Conservation (phyloP, 2,113 vertebrate genomes). For the Megaceryle maxima region DNA sequence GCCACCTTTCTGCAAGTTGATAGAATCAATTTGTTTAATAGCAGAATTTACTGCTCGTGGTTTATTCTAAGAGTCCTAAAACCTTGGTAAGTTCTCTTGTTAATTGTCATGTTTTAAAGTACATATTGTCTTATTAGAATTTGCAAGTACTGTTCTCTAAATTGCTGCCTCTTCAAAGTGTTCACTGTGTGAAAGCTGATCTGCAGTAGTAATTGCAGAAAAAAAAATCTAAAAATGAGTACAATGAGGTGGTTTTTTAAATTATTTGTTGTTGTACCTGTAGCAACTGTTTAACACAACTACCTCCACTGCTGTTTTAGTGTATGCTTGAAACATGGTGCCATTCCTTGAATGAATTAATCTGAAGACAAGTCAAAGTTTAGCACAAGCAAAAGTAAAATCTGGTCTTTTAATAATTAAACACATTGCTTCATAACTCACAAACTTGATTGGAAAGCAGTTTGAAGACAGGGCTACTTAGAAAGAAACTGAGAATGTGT, state of each 20-base stretch:
- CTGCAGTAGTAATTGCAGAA: neutral
- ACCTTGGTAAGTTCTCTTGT: neutral
- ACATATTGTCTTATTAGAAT: neutral
- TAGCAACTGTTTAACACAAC: neutral
- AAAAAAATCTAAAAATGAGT: neutral
- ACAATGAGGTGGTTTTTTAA: neutral
- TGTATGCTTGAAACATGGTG: neutral
- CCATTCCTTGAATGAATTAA: neutral
- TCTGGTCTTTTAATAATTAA: neutral
- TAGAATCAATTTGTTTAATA: neutral
- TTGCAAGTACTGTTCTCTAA: neutral
- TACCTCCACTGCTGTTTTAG: neutral
- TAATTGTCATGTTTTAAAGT: neutral
- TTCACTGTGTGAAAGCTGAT: neutral
- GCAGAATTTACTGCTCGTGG: neutral
- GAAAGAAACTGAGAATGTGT: neutral
- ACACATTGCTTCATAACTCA: neutral
- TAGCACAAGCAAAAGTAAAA: neutral
- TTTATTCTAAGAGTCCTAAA: neutral
- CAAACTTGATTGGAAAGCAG: neutral
- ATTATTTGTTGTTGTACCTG: neutral
- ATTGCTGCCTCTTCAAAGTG: neutral
- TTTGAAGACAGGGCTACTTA: neutral
- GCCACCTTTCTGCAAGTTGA: conserved; percentile 19
- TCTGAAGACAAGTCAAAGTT: neutral